Evolutionary conservation across 2,797 vertebrate genomes (phyloP), one percentile per base, ranked within the genome.

Genomic region (Microhierax caerulescens): DNA sequence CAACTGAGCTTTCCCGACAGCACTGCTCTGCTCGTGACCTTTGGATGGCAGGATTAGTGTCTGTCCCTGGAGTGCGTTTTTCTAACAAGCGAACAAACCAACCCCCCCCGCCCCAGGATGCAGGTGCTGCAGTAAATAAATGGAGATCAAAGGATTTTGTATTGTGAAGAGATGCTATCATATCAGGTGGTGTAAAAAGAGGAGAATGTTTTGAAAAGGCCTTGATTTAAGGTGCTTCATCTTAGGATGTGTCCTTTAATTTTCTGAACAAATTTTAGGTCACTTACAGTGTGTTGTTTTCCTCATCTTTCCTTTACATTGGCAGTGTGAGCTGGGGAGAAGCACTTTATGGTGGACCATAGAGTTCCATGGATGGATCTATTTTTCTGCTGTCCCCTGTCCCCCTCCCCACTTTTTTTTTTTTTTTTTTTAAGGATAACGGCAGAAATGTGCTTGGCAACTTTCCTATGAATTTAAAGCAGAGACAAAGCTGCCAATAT

Each of bases 311-410:
- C 20, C 25, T 41, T 32, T 65, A 2, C 20, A 11, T 16, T 30
- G 32, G 23, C 21, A 43, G 11, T 57, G 28, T 73, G 76, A 80
- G 15, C 22, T 64, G 69, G 21, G 32, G 48, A 85, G 27, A 13
- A 74, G 9, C 0, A 1, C 32, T 57, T 0, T 17, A 37, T n/a
- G 21, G 41, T 68, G 50, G 37, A 50, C 19, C 10, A 32, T 5
- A 20, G 53, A 39, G 8, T 67, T 79, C n/a, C 37, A 36, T 5
- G 14, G 51, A 22, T 25, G 2, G 3, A 20, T 81, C 7, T 77
- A 2, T 75, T n/a, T 79, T 84, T 81, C 36, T 69, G 25, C 36
- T 41, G 15, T 50, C 11, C 4, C 30, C 14, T 7, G n/a, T n/a
- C n/a, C 7, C 32, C 36, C 34, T 13, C 39, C 39, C 39, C 14